Evolutionary conservation across 2,797 vertebrate species (phyloP).

Genomic region (Siniperca undulata): DNA sequence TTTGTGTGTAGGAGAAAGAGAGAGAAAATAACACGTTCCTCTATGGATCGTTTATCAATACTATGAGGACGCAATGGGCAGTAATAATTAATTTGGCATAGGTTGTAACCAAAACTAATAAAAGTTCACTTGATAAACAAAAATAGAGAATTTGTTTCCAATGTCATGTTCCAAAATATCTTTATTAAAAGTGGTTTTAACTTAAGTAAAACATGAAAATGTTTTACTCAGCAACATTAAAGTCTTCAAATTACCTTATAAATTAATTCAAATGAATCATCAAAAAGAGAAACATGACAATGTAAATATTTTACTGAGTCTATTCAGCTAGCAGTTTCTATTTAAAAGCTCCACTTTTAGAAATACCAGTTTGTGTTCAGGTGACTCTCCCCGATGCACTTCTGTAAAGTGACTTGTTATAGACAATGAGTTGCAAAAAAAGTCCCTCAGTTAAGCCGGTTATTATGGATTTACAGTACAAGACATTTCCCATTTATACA

Average conservation of each 20-base stretch:
- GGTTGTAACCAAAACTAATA: slow-evolving; percentile 47
- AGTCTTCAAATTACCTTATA: slow-evolving; percentile 2
- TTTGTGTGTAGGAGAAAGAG: not conserved
- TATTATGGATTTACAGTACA: slow-evolving; percentile 33
- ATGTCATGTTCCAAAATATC: slow-evolving; percentile 33
- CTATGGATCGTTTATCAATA: slow-evolving; percentile 65
- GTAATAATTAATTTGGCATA: slow-evolving; percentile 62
- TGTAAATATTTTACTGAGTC: slow-evolving; percentile 8
- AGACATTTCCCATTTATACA: slow-evolving; percentile 31
- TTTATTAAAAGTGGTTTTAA: slow-evolving; percentile 32
- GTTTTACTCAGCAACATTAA: not conserved
- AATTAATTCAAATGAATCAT: slow-evolving; percentile 8
- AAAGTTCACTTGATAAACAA: slow-evolving; percentile 49
- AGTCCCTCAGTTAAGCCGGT: not conserved
- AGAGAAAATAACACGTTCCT: slow-evolving; percentile 29
- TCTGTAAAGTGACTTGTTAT: slow-evolving; percentile 16
- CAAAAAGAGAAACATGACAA: not conserved
- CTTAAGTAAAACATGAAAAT: slow-evolving; percentile 12
- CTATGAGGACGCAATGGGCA: slow-evolving; percentile 47
- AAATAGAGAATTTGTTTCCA: slow-evolving; percentile 40
- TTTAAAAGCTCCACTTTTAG: slow-evolving; percentile 10
- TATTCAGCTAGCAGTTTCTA: not conserved
- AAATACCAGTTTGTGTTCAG: slow-evolving; percentile 5
- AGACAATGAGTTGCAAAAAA: slow-evolving; percentile 10
- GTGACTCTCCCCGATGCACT: slow-evolving; percentile 2